Evolutionary conservation across 2,888 invertebrate genomes (phyloP).

Genomic region (Plebejus melissa): DNA sequence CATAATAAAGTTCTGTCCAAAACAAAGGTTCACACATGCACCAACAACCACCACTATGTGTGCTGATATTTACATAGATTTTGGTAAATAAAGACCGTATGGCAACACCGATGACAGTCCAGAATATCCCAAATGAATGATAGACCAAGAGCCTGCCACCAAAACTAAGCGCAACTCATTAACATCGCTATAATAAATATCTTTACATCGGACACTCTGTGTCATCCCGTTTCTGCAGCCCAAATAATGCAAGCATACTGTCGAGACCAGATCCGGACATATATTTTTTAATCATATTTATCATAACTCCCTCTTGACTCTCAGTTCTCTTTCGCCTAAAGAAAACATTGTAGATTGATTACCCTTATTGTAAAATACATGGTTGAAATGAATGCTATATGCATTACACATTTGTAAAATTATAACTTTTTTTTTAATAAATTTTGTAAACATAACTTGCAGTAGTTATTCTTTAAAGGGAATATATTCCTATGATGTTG

Average conservation of each 20-base stretch:
- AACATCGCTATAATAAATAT: slow-evolving; percentile 32
- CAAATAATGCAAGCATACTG: slow-evolving; percentile 59
- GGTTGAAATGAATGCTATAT: neutral
- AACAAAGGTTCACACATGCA: slow-evolving; percentile 30
- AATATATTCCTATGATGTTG: too few relatives aligned
- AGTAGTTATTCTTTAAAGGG: neutral
- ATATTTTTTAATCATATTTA: slow-evolving; percentile 65
- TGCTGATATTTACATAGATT: slow-evolving; percentile 22
- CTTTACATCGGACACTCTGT: slow-evolving; percentile 62
- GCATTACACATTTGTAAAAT: neutral
- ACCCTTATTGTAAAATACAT: neutral
- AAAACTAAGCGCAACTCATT: slow-evolving; percentile 34
- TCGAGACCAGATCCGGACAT: slow-evolving; percentile 64
- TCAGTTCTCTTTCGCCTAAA: slow-evolving; percentile 58
- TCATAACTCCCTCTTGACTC: slow-evolving; percentile 51
- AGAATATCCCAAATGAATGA: slow-evolving; percentile 27
- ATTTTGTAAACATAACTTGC: neutral
- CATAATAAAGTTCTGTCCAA: neutral
- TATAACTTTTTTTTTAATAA: neutral
- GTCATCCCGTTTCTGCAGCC: slow-evolving; percentile 52
- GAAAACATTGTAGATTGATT: slow-evolving; percentile 42
- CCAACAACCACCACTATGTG: slow-evolving; percentile 29
- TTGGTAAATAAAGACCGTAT: neutral
- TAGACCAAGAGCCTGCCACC: slow-evolving; percentile 33
- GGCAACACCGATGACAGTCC: slow-evolving; percentile 8